Percentiles rank a stretch among this genome's conserved stretches.
These are phyloP conservation scores for Callipepla californica DNA, from an alignment of 2,113 vertebrate genomes.

Conservation along the genomic window DNA sequence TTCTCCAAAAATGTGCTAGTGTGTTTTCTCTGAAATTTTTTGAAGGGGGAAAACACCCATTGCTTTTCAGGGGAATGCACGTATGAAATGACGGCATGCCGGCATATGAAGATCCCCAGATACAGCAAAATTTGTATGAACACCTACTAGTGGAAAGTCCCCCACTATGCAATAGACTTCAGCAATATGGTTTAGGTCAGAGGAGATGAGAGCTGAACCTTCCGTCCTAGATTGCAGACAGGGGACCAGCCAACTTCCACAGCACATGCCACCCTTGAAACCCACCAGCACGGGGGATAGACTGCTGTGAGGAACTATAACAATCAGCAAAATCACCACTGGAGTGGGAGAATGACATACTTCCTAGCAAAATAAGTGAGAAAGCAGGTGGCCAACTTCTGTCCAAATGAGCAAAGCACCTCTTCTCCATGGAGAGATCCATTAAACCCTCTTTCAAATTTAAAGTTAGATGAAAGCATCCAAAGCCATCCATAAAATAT, in stretches of 20 bases:
- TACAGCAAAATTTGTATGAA: conserved; percentile 16
- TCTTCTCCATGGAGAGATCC: neutral
- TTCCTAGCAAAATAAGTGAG: neutral
- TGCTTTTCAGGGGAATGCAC: conserved; percentile 37
- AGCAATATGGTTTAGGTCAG: neutral
- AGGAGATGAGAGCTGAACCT: neutral
- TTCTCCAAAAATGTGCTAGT: neutral
- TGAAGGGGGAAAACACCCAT: neutral
- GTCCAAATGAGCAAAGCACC: neutral
- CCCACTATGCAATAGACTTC: neutral
- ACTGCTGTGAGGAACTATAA: neutral
- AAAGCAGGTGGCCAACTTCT: neutral
- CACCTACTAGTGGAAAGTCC: conserved; percentile 47
- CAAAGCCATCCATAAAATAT: neutral
- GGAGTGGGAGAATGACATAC: neutral
- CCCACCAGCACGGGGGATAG: neutral
- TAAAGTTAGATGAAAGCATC: neutral
- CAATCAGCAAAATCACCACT: neutral
- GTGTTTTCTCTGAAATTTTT: conserved; percentile 39
- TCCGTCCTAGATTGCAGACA: neutral
- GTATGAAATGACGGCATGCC: conserved; percentile 43
- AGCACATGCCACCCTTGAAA: neutral
- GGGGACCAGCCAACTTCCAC: neutral
- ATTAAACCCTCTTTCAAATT: neutral
- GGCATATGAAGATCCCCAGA: neutral